phyloP scores from a whole-genome alignment of 2,113 vertebrate genomes.

The Corapipo altera region DNA sequence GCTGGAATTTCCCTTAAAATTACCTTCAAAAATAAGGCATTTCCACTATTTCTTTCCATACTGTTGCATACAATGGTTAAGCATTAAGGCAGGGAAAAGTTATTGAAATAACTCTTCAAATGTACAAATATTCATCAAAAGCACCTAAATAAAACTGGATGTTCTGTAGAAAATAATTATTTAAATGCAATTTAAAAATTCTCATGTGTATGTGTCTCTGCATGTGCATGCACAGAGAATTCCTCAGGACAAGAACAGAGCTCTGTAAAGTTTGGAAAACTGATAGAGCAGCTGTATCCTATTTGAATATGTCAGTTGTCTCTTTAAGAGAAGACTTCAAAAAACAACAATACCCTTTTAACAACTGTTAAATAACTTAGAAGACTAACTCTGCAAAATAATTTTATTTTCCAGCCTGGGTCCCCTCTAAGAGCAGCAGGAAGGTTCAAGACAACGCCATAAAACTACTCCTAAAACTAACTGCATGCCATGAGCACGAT shows the following conservation, averaged over 20 bases:
- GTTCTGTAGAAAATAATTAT: not conserved
- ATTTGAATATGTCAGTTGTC: not conserved
- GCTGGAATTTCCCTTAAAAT: not conserved
- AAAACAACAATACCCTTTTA: not conserved
- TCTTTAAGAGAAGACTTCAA: not conserved
- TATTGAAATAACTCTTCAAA: not conserved
- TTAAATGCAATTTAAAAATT: not conserved
- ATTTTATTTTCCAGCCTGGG: not conserved
- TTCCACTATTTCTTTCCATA: not conserved
- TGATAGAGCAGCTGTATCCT: not conserved
- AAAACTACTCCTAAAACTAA: not conserved
- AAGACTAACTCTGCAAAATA: not conserved
- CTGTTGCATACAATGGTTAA: not conserved
- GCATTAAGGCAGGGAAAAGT: not conserved
- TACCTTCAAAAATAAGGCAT: not conserved
- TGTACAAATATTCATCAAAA: not conserved
- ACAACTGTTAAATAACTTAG: not conserved
- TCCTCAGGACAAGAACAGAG: not conserved
- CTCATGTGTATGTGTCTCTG: accelerated
- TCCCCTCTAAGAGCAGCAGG: not conserved
- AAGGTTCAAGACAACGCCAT: not conserved
- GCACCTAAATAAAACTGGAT: not conserved
- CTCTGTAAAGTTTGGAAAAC: not conserved
- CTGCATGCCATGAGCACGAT: not conserved
- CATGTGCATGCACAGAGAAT: not conserved